Base-by-base conservation (phyloP, 2,113 vertebrate genomes). In the Zosterops pallidus region DNA sequence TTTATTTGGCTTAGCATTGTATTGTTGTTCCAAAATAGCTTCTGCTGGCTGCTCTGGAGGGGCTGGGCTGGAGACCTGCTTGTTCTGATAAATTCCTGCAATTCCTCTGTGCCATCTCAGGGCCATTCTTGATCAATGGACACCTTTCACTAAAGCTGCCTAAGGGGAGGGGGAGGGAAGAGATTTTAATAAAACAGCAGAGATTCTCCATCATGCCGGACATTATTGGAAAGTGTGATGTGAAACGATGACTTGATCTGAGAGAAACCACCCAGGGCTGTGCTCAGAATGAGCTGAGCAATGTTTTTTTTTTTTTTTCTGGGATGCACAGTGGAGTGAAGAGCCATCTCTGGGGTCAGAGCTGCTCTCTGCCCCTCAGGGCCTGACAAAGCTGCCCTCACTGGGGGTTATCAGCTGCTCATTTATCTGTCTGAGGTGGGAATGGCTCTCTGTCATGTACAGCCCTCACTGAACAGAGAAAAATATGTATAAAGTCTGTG, bases 21-120 rank as follows among this genome's bases (percentile, higher is more conserved):
- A 18, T 35, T 85, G 69, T 68, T 94, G 17, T 90, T 94, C 72
- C 81, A 28, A 90, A 94, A 64, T 89, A 52, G 20, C 64, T 64
- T 56, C 59, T 68, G 2, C 72, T 59, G 72, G 33, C 75, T 84
- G 62, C 64, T 85, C 25, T 42, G 7, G 26, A 64, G 57, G 23
- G 47, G 26, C 77, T 84, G 83, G 68, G 74, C 89, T 89, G 7
- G 46, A 65, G 33, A 87, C 42, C 31, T 81, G 39, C 56, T 69
- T 78, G 79, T 57, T 88, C 52, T 83, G 79, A 78, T 69, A 59
- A 83, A 96, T 90, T 94, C 93, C 83, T 92, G 75, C 35, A 67
- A 69, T 95, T 95, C 55, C 67, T 89, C 1, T 31, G 37, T 3
- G 21, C 52, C 26, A 28, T 83, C 64, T 77, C 60, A 13, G 47